These are phyloP conservation scores for Callimorpha dominula DNA, from an alignment of 2,888 invertebrate species.

Conservation along the genomic window DNA sequence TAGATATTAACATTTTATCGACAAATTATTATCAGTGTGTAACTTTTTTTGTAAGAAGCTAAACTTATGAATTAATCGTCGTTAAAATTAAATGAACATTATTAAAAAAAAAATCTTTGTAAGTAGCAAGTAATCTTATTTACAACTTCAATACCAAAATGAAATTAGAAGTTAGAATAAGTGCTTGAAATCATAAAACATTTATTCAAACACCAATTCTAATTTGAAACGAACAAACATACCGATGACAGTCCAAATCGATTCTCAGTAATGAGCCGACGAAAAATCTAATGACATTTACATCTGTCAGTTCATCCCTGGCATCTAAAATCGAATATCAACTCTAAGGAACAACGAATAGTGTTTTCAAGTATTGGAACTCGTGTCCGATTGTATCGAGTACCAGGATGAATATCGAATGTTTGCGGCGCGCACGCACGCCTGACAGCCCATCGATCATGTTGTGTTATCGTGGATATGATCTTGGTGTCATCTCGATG, in stretches of 20 bases:
- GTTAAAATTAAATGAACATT: not conserved
- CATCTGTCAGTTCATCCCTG: slow-evolving; percentile 50
- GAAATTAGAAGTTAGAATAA: slow-evolving; percentile 1
- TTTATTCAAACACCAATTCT: slow-evolving; percentile 43
- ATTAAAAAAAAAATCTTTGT: not conserved
- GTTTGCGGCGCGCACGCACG: slow-evolving; percentile 58
- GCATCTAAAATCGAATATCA: slow-evolving; percentile 28
- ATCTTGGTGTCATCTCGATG: slow-evolving; percentile 66
- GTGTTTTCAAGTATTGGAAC: slow-evolving; percentile 51
- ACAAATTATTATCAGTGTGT: not conserved
- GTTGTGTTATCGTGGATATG: slow-evolving; percentile 59
- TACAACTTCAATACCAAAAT: not conserved
- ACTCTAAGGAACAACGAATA: slow-evolving; percentile 47
- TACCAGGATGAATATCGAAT: slow-evolving; percentile 54
- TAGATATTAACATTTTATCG: not conserved
- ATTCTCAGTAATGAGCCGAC: slow-evolving; percentile 61
- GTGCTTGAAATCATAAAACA: slow-evolving; percentile 31
- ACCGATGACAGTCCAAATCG: slow-evolving; percentile 65
- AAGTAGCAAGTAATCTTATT: not conserved
- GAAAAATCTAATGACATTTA: slow-evolving; percentile 61
- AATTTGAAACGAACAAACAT: slow-evolving; percentile 48
- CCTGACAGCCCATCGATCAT: slow-evolving; percentile 71
- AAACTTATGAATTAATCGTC: not conserved
- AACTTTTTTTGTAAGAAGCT: not conserved
- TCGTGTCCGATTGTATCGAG: slow-evolving; percentile 58